phyloP scores from a whole-genome alignment of 2,797 vertebrate genomes.

The Mormyrus hasselquistii region DNA sequence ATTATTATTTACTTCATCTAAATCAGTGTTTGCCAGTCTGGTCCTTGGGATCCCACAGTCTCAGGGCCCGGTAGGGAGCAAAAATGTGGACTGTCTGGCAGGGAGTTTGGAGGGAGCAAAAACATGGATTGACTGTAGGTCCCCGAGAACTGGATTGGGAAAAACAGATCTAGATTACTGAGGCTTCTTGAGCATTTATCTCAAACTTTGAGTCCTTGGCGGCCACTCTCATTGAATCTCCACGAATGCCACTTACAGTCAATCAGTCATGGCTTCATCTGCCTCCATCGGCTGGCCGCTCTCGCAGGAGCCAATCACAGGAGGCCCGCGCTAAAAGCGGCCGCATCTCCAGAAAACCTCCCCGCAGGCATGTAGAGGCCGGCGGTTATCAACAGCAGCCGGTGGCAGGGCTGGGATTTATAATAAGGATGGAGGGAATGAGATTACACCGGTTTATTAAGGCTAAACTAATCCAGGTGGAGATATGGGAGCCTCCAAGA shows the following conservation, averaged over 20 bases:
- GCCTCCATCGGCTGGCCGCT: neutral
- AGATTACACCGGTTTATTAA: neutral
- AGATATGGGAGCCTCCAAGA: neutral
- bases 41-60: neutral
- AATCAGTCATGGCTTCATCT: conserved; percentile 1
- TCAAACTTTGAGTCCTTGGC: neutral
- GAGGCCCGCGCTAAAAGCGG: neutral
- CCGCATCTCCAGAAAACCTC: neutral
- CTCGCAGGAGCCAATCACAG: neutral
- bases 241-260: neutral
- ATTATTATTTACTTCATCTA: neutral
- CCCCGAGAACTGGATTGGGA: neutral
- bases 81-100: neutral
- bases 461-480: conserved; percentile 7
- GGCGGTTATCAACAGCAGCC: neutral
- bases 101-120: neutral
- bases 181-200: neutral
- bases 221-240: neutral
- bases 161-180: neutral
- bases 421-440: neutral
- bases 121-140: neutral
- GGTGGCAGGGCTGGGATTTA: conserved; percentile 8
- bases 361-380: neutral
- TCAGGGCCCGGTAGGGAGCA: neutral
- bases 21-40: neutral